Base-by-base conservation (phyloP, 2,797 vertebrate species). In the Columba guinea region DNA sequence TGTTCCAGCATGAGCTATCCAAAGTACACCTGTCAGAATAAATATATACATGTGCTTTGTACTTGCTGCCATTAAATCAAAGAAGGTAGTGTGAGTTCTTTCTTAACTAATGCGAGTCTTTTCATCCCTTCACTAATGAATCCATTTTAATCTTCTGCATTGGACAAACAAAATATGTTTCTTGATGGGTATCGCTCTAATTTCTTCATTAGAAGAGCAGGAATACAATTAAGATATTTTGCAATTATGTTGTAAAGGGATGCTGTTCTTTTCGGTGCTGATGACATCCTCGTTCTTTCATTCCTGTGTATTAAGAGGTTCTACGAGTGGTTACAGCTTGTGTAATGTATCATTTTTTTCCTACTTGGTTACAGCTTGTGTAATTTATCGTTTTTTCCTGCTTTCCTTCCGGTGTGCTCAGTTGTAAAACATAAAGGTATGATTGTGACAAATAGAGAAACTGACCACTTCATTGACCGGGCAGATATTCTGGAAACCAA, bases 21-120 rank as follows among this genome's bases (percentile, higher is more conserved):
- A 46, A 67, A 94, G 52, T 93, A 53, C 52, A 84, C 44, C 74
- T 90, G 63, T 93, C 85, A 82, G 79, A 86, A 63, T 75, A 85
- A 80, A 64, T 71, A 65, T 23, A 21, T 49, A 17, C 11, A 6
- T 34, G 9, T 34, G 9, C 68, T 93, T 89, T 84, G 62, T 84
- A 81, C 68, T 71, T 73, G 34, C 39, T 89, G 51, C 69, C 44
- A 46, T 88, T 62, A 56, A 80, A 28, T 80, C 11, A 7, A 21
- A 58, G 59, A 56, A 46, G 62, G 52, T 69, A 59, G 11, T 76
- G 35, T 24, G n/a, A 88, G 28, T 71, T 91, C 39, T 78, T 6
- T 75, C 41, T 55, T 75, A 53, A 35, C 37, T 93, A 24, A 55
- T 65, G 39, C 37, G 37, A 81, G 17, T 70, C 58, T 89, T 76